Base-by-base conservation (phyloP, 2,888 invertebrate species). In the Lepidocyrtoides sp. region DNA sequence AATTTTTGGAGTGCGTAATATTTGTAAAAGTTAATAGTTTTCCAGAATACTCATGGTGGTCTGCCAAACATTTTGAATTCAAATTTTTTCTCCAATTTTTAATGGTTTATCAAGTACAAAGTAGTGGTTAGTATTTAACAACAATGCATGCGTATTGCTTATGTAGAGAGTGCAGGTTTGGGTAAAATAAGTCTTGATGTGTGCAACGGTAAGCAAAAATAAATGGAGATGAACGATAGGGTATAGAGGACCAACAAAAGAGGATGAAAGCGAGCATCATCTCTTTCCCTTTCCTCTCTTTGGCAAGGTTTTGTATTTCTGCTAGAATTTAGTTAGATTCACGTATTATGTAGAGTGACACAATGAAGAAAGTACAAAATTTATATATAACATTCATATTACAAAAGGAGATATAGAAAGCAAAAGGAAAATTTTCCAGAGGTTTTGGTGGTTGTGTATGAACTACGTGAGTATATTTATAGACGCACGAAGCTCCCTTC, bases 201-300 rank as follows among this genome's bases (percentile, higher is more conserved):
- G 81, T 82, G 88, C 81, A 88, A 26, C 72, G 69, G 69, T 88
- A 72, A 88, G 88, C 81, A 72, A 69, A 88, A 88, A 66, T 87
- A 87, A 88, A 88, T 82, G 88, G 81, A 81, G 81, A 82, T 88
- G 88, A 88, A 88, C 81, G 87, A 86, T 60, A 44, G 75, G 44
- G 23, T 69, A 85, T 2, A 57, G 36, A 14, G 44, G 75, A 77
- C 29, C 75, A 86, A 84, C 69, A 84, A 84, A 84, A 51, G 32
- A 36, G 44, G 44, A 72, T 48, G 51, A 32, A 69, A 72, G 60
- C 48, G 48, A 81, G 36, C 60, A 41, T 60, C 81, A 41, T 81
- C 81, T 12, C 81, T 83, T 63, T 77, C 51, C 7, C 36, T 36
- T 2, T 7, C 7, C 32, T 12, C 20, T 79, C 32, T 79, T 79